Conservation (phyloP, 2,888 invertebrate genomes). For the Parapristionchus giblindavisi region DNA sequence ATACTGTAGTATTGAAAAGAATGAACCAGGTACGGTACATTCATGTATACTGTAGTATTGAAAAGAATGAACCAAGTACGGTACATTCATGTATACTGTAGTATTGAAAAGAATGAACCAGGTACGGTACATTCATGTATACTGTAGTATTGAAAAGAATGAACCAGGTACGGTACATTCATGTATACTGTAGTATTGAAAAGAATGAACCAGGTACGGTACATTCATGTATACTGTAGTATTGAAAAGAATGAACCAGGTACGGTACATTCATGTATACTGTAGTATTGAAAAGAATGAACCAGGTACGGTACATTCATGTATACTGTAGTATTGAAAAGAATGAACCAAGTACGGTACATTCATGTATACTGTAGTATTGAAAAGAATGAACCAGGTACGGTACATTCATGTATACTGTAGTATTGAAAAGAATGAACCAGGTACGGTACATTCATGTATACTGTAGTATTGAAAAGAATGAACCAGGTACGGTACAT, state of each 20-base stretch:
- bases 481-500: slow-evolving; percentile 71
- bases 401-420: slow-evolving; percentile 67
- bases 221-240: slow-evolving; percentile 70
- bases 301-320: slow-evolving; percentile 70
- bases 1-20: background rate
- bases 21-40: background rate
- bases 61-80: slow-evolving; percentile 72
- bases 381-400: slow-evolving; percentile 72
- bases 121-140: slow-evolving; percentile 66
- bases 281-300: slow-evolving; percentile 71
- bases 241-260: slow-evolving; percentile 72
- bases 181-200: slow-evolving; percentile 71
- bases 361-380: slow-evolving; percentile 71
- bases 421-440: slow-evolving; percentile 71
- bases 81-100: slow-evolving; percentile 69
- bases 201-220: slow-evolving; percentile 72
- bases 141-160: slow-evolving; percentile 72
- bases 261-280: slow-evolving; percentile 68
- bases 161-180: slow-evolving; percentile 71
- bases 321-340: slow-evolving; percentile 71
- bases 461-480: slow-evolving; percentile 72
- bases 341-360: slow-evolving; percentile 71
- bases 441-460: slow-evolving; percentile 69
- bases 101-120: slow-evolving; percentile 71
- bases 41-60: slow-evolving; percentile 72